A percentile compares a stretch with the other conserved stretches of the same genome.
phyloP scores from a whole-genome alignment of 2,888 invertebrate genomes.

The Mylabris sibirica region DNA sequence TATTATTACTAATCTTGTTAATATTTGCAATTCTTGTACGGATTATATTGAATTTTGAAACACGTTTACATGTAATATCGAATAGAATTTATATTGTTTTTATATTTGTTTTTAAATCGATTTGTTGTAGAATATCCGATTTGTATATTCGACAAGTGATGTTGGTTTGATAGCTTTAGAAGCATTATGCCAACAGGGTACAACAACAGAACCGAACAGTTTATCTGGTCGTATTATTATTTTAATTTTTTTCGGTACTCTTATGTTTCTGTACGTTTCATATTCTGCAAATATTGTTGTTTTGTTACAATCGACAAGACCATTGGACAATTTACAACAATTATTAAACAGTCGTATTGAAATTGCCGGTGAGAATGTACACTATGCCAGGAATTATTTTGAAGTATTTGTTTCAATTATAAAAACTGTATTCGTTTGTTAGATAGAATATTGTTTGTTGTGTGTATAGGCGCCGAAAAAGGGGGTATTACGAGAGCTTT shows the following conservation, averaged over 20 bases:
- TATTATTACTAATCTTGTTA: constrained; percentile 50
- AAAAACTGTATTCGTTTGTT: background rate
- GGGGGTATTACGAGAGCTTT: constrained; percentile 55
- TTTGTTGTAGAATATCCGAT: background rate
- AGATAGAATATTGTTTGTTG: background rate
- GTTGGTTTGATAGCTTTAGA: constrained; percentile 66
- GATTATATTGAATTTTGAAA: constrained; percentile 56
- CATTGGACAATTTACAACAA: constrained; percentile 57
- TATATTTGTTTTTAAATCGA: background rate
- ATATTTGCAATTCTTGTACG: constrained; percentile 50
- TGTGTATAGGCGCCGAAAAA: constrained; percentile 48
- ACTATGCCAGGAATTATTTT: constrained; percentile 60
- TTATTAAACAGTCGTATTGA: constrained; percentile 60
- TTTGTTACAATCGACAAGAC: constrained; percentile 63
- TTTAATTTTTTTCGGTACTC: constrained; percentile 68
- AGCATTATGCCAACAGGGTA: constrained; percentile 69
- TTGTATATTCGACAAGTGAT: constrained; percentile 53
- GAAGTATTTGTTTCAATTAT: constrained; percentile 47
- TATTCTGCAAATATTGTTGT: constrained; percentile 81
- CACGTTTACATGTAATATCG: background rate
- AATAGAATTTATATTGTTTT: background rate
- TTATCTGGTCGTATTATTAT: constrained; percentile 67
- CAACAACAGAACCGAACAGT: constrained; percentile 63
- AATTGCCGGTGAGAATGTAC: constrained; percentile 58
- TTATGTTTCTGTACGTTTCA: constrained; percentile 77